A percentile compares a stretch with the other conserved stretches of the same genome.
Conservation (phyloP, 1,140 invertebrate genomes). For the Lordiphosa mommai region DNA sequence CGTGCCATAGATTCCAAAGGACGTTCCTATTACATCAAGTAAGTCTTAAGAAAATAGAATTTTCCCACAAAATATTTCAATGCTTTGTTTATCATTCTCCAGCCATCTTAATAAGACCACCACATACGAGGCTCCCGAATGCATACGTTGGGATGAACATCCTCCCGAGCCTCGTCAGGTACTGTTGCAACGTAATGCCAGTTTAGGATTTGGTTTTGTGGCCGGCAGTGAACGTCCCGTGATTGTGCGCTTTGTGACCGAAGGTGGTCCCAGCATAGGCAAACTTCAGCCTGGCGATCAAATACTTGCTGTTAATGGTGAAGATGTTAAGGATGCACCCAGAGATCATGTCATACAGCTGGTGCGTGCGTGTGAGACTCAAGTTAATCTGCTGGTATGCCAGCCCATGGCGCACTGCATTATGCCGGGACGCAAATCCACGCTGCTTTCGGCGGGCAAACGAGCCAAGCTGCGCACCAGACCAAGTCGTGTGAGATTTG, state of each 20-base stretch:
- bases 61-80: not conserved
- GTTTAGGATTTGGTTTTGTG: conserved; percentile 95
- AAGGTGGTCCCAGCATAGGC: conserved; percentile 93
- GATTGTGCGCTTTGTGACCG: conserved; percentile 91
- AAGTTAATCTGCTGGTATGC: conserved; percentile 89
- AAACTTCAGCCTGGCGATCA: conserved; percentile 94
- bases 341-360: conserved; percentile 94
- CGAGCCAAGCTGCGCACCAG: conserved; percentile 89
- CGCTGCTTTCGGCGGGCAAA: conserved; percentile 91
- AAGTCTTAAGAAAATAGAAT: conserved; percentile 78
- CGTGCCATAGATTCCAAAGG: conserved; percentile 87
- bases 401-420: conserved; percentile 87
- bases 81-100: conserved; percentile 11
- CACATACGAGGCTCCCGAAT: conserved; percentile 88
- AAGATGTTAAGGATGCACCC: conserved; percentile 91
- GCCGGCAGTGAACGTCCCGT: conserved; percentile 95
- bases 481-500: conserved; percentile 92
- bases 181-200: conserved; percentile 85
- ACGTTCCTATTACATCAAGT: conserved; percentile 94
- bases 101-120: conserved; percentile 95
- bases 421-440: conserved; percentile 87
- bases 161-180: conserved; percentile 89
- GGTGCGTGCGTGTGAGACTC: conserved; percentile 89
- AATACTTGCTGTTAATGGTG: conserved; percentile 92
- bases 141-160: conserved; percentile 83